Evolutionary conservation across 2,888 invertebrate species (phyloP), one percentile per base, ranked within the genome.

Genomic region (Orthosia incerta): DNA sequence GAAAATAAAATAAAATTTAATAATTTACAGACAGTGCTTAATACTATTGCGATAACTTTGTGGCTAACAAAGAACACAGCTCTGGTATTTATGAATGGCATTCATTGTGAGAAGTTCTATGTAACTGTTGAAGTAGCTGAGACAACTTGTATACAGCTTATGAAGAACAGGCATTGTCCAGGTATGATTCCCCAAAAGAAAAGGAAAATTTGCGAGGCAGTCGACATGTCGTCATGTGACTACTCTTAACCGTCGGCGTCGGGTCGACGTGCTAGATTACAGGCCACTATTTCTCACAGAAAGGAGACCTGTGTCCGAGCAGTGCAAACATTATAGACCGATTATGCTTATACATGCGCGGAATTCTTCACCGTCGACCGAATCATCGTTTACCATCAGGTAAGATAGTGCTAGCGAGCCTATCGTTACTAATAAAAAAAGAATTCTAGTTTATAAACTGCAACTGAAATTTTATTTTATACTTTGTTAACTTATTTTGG

Each of bases 51-150:
- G 3, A 15, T 70, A 9, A 16, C 18, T n/a, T 23, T 74, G 15
- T 76, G 74, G 74, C 18, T 57, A 7, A 26, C 13, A 46, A 69
- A 73, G 69, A 46, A 69, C 26, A 18, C 69, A 3, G 3, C 18
- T 11, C 18, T 69, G 5, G 4, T 59, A 9, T 63, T 69, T 3
- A 26, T 69, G 15, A 46, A 73, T 15, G 31, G 69, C 20, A 3
- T 51, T 5, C 5, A 59, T 4, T 73, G 73, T 51, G 73, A 69
- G 23, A 63, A 73, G 18, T 73, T 73, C 15, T 73, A 73, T 46
- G 46, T 26, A 18, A 20, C 62, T 15, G 11, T 69, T 7, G 20
- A 59, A 7, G n/a, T 69, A 11, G 62, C 50, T 4, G 57, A 73
- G 16, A 11, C 20, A 1, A 56, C 16, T 7, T 73, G 61, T 48